Evolutionary conservation across 2,888 invertebrate genomes (phyloP), one percentile per base, ranked within the genome.

Genomic region (Parthenolecanium corni): DNA sequence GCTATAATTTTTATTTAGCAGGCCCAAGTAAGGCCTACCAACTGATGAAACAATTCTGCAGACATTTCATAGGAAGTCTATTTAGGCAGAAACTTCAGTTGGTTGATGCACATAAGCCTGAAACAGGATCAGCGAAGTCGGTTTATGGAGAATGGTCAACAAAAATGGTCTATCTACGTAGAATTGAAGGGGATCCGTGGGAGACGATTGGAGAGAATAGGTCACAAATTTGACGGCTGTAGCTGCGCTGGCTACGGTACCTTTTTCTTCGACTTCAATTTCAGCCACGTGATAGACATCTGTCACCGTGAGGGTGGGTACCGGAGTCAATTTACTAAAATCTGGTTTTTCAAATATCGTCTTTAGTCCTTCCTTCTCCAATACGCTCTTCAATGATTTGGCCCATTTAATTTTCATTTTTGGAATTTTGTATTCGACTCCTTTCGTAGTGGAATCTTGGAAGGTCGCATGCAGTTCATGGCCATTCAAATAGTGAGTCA

Each of bases 331-430:
- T 23, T 66, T 66, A 12, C 52, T 71, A 53, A 89, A 78, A 73
- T 88, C 85, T 0, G 85, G 82, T 54, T 74, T 71, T 0, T 76
- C 71, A 70, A 89, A 89, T 65, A 89, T 74, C 0, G 82, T 77
- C 1, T 72, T 71, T 0, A 86, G 70, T 0, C 86, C 85, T 63
- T 88, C 70, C 3, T 72, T 70, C 66, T 78, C 72, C 3, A 89
- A 72, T 4, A 14, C 5, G 14, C 18, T 18, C 44, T 42, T 42
- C 16, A 42, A 14, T 18, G 44, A 42, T 14, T 42, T 42, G 4
- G 72, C 2, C 89, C 73, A 56, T 9, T 9, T 20, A 16, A 56
- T 42, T 44, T 56, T 56, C n/a, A 56, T 40, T 6, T 42, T 40
- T 14, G 54, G 54, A 20, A 56, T 16, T 24, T 56, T 56, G 18